phyloP scores from a whole-genome alignment of 2,113 vertebrate species.

The Alethe castanea region DNA sequence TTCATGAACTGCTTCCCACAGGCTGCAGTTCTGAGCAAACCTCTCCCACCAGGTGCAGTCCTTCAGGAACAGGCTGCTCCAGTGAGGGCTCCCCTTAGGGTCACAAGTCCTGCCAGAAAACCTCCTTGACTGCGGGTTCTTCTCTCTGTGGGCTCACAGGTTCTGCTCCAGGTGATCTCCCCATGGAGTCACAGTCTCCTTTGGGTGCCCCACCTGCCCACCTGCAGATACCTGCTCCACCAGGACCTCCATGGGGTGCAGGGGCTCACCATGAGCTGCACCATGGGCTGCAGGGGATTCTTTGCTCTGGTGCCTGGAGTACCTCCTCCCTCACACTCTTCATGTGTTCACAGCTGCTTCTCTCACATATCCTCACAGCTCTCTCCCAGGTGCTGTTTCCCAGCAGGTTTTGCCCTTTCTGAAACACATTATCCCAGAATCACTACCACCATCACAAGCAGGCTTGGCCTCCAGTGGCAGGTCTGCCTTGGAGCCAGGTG shows the following conservation, averaged over 20 bases:
- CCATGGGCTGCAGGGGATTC: neutral
- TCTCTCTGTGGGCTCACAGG: fast-evolving
- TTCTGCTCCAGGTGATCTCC: neutral
- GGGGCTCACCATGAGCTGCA: neutral
- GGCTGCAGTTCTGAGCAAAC: neutral
- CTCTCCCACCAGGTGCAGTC: neutral
- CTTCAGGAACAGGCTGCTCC: neutral
- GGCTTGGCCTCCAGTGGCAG: neutral
- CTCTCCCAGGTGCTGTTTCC: neutral
- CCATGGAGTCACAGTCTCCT: neutral
- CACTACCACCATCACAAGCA: fast-evolving
- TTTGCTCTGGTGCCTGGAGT: neutral
- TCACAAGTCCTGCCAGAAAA: neutral
- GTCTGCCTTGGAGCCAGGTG: neutral
- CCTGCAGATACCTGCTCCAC: neutral
- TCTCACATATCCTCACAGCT: neutral
- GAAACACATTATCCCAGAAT: neutral
- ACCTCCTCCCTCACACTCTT: neutral
- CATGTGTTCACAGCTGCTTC: neutral
- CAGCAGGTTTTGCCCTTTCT: neutral
- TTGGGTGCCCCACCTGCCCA: neutral
- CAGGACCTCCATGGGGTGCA: neutral
- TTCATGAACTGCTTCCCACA: neutral
- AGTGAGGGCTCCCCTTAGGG: neutral
- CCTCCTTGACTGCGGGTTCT: neutral